Evolutionary conservation across 2,888 invertebrate species (phyloP).

Genomic region (Melanostoma mellinum): DNA sequence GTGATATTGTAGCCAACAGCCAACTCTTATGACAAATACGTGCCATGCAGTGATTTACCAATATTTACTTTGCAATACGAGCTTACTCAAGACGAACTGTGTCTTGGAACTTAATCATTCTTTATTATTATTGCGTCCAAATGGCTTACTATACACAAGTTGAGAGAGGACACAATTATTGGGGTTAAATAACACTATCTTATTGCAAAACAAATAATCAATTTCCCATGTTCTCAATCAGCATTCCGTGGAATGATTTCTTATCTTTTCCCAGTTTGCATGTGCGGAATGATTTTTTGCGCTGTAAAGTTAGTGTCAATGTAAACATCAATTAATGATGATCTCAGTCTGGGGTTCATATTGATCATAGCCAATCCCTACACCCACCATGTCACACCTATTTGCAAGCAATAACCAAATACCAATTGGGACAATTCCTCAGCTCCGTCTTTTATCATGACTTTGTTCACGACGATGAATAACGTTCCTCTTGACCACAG

Average conservation of each 20-base stretch:
- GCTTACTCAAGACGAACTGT: slow-evolving; percentile 32
- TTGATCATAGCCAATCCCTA: slow-evolving; percentile 29
- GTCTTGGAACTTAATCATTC: slow-evolving; percentile 18
- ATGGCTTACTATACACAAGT: slow-evolving; percentile 5
- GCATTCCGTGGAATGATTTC: background rate
- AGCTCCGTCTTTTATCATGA: background rate
- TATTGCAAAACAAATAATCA: slow-evolving; percentile 16
- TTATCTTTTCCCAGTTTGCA: slow-evolving; percentile 13
- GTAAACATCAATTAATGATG: slow-evolving; percentile 36
- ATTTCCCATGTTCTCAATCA: background rate
- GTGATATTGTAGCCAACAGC: slow-evolving; percentile 6
- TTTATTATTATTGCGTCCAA: slow-evolving; percentile 9
- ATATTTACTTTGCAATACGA: slow-evolving; percentile 40
- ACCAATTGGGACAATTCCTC: background rate
- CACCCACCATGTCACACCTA: slow-evolving; percentile 40
- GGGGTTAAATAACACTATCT: slow-evolving; percentile 9
- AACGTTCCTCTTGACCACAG: slow-evolving; percentile 6
- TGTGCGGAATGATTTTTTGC: slow-evolving; percentile 11
- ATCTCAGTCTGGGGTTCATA: slow-evolving; percentile 35
- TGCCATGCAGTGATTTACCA: slow-evolving; percentile 10
- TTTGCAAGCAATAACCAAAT: background rate
- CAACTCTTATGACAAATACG: slow-evolving; percentile 25
- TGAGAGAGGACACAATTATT: slow-evolving; percentile 1
- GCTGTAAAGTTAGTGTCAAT: slow-evolving; percentile 1
- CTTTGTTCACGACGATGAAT: background rate